Percentiles rank a stretch among this genome's conserved stretches.
Evolutionary conservation across 2,797 vertebrate species (phyloP).

Genomic region (Sternotherus odoratus): DNA sequence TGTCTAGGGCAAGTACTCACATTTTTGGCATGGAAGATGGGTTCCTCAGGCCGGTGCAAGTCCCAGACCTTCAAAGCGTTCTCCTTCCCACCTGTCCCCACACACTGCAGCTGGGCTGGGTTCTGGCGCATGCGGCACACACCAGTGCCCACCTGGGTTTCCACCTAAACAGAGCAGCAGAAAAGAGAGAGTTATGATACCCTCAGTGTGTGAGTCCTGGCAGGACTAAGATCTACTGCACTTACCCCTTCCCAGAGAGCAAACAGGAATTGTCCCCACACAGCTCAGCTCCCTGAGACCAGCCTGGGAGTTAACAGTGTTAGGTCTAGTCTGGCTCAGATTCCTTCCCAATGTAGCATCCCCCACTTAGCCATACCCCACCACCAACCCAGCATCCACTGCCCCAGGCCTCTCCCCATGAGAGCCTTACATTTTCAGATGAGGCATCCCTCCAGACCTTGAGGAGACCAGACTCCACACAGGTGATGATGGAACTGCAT

Average conservation of each 20-base stretch:
- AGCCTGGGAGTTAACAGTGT: background rate
- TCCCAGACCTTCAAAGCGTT: slow-evolving; percentile 92
- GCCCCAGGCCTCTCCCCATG: background rate
- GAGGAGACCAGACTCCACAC: slow-evolving; percentile 85
- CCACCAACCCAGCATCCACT: background rate
- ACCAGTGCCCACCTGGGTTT: slow-evolving; percentile 82
- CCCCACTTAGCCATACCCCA: background rate
- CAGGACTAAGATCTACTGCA: background rate
- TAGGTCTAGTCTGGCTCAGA: background rate
- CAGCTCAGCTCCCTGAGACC: background rate
- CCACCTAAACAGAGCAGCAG: slow-evolving; percentile 57
- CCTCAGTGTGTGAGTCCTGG: background rate
- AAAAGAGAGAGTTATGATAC: background rate
- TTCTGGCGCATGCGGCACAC: slow-evolving; percentile 88
- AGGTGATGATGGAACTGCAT: slow-evolving; percentile 83
- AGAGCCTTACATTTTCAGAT: slow-evolving; percentile 77
- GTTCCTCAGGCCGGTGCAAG: slow-evolving; percentile 80
- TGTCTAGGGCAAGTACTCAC: slow-evolving; percentile 74
- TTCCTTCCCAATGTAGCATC: background rate
- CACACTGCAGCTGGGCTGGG: slow-evolving; percentile 60
- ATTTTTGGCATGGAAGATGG: slow-evolving; percentile 89
- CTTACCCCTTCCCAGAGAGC: background rate
- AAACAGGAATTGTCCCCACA: background rate
- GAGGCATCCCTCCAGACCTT: slow-evolving; percentile 85
- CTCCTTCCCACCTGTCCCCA: slow-evolving; percentile 91